Conservation (phyloP, 2,113 vertebrate genomes). For the Furnarius figulus region DNA sequence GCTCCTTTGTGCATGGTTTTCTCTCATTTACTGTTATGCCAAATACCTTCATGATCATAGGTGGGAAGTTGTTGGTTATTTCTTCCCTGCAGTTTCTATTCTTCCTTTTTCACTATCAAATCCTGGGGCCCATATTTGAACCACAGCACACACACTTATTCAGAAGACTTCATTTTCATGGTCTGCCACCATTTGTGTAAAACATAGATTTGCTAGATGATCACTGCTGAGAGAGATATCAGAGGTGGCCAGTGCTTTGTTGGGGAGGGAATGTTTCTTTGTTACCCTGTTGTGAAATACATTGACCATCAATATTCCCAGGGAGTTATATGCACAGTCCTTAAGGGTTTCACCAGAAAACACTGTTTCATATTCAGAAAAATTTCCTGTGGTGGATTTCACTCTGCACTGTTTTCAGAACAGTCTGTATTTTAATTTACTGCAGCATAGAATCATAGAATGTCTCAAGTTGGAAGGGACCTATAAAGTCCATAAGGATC, state of each 20-base stretch:
- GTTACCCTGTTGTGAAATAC: background rate
- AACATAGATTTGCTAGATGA: background rate
- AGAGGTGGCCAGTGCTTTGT: background rate
- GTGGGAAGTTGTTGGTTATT: background rate
- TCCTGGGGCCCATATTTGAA: background rate
- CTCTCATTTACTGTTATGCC: constrained; percentile 27
- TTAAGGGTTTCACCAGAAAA: background rate
- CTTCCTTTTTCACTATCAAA: background rate
- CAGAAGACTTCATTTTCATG: background rate
- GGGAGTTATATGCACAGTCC: background rate
- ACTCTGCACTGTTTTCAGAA: background rate
- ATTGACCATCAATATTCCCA: background rate
- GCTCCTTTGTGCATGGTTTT: constrained; percentile 66
- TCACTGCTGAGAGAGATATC: background rate
- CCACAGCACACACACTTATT: background rate
- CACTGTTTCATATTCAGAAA: background rate
- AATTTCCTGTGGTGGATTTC: background rate
- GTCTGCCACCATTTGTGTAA: background rate
- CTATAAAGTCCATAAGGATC: background rate
- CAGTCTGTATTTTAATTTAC: background rate
- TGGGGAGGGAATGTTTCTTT: background rate
- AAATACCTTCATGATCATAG: constrained; percentile 77
- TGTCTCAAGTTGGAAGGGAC: background rate
- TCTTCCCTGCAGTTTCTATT: background rate
- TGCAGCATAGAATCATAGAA: background rate